Conservation (phyloP, 2,113 vertebrate species). For the Fulmarus glacialis region DNA sequence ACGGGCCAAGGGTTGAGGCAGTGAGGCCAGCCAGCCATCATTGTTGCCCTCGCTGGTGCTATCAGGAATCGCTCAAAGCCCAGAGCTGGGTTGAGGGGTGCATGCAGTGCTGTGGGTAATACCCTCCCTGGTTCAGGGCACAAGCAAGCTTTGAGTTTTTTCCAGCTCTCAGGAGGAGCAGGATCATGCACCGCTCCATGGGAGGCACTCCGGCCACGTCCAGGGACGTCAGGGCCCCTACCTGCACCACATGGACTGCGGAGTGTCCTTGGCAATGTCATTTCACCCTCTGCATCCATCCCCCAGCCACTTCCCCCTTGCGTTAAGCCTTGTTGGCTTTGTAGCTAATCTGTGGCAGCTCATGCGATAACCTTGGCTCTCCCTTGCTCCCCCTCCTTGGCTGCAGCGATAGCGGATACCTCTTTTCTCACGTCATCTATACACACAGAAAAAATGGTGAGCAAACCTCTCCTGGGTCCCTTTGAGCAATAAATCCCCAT, state of each 20-base stretch:
- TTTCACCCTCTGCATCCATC: not conserved
- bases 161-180: not conserved
- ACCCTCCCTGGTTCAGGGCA: not conserved
- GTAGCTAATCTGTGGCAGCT: slow-evolving; percentile 11
- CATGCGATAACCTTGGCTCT: not conserved
- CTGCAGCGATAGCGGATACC: not conserved
- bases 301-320: not conserved
- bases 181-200: not conserved
- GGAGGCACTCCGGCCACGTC: rapidly evolving
- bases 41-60: not conserved
- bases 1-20: rapidly evolving
- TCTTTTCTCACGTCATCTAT: not conserved
- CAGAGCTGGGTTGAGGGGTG: not conserved
- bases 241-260: not conserved
- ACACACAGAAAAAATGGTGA: not conserved
- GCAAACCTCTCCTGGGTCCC: not conserved
- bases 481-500: not conserved
- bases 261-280: not conserved
- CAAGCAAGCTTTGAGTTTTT: not conserved
- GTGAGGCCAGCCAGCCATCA: not conserved
- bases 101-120: not conserved
- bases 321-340: not conserved
- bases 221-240: rapidly evolving
- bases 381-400: not conserved
- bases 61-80: not conserved